Percentiles rank a stretch among this genome's conserved stretches.
These are phyloP conservation scores for Anticlea derivata DNA, from an alignment of 2,888 invertebrate species.

Conservation along the genomic window DNA sequence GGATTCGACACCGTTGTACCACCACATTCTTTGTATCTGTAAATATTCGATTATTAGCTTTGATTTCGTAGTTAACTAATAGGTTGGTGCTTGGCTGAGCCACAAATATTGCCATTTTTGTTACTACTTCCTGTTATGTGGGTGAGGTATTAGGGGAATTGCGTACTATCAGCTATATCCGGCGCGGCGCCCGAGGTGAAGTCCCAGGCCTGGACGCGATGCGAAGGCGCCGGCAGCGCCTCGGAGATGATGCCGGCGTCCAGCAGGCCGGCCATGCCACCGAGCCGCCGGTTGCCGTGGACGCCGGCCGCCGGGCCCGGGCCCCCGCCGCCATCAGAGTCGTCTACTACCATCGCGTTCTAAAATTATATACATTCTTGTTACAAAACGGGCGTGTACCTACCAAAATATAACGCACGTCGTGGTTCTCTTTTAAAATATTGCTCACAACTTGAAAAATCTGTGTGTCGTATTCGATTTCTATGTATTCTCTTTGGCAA, in stretches of 20 bases:
- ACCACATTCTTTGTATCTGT: conserved; percentile 89
- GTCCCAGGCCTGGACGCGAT: conserved; percentile 94
- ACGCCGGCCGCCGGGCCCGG: conserved; percentile 39
- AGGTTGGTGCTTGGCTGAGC: too few relatives aligned
- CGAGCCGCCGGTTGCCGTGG: conserved; percentile 45
- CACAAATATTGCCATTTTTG: too few relatives aligned
- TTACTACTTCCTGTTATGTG: too few relatives aligned
- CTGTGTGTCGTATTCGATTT: too few relatives aligned
- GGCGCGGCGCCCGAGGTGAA: conserved; percentile 88
- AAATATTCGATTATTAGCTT: conserved; percentile 19
- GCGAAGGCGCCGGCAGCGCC: conserved; percentile 86
- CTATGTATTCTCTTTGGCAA: too few relatives aligned
- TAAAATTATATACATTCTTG: conserved; percentile 31
- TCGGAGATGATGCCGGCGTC: conserved; percentile 77
- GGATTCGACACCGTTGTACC: conserved; percentile 91
- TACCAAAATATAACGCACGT: too few relatives aligned
- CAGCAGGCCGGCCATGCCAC: conserved; percentile 67
- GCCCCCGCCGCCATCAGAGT: conserved; percentile 50
- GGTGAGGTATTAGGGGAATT: too few relatives aligned
- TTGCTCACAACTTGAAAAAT: too few relatives aligned
- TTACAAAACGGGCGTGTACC: too few relatives aligned
- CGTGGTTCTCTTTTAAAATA: too few relatives aligned
- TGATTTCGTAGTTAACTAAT: too few relatives aligned
- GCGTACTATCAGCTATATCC: conserved; percentile 88
- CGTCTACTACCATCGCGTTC: conserved; percentile 80